Conservation (phyloP, 2,113 vertebrate species). For the Albula goreensis region DNA sequence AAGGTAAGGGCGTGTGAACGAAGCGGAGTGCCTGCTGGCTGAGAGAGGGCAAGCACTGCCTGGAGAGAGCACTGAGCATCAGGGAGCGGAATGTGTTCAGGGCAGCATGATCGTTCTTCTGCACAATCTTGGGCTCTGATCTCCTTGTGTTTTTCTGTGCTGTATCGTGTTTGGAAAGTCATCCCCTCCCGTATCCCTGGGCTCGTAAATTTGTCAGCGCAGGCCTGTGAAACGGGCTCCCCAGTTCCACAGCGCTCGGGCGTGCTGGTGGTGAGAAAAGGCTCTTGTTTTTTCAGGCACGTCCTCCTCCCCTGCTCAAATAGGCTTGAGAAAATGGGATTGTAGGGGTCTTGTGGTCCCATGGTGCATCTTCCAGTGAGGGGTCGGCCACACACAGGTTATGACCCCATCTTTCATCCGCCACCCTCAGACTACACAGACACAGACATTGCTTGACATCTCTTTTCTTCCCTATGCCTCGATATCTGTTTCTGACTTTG, state of each 20-base stretch:
- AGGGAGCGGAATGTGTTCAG: not conserved
- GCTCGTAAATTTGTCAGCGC: conserved; percentile 75
- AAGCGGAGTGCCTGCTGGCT: conserved; percentile 10
- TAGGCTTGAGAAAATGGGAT: conserved; percentile 55
- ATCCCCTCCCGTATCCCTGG: conserved; percentile 44
- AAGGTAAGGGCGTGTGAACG: conserved; percentile 14
- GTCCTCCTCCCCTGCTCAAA: conserved; percentile 71
- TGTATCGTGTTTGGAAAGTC: conserved; percentile 63
- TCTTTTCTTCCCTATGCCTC: not conserved
- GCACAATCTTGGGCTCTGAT: conserved; percentile 39
- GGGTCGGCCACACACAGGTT: not conserved
- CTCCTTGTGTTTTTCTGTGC: conserved; percentile 55
- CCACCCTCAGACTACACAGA: conserved; percentile 1
- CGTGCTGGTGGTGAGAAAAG: conserved; percentile 65
- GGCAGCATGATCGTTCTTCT: not conserved
- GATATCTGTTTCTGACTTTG: conserved; percentile 18
- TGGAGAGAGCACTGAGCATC: not conserved
- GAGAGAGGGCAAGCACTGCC: not conserved
- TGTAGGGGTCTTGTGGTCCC: conserved; percentile 52
- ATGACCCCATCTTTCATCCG: conserved; percentile 22
- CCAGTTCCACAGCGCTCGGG: conserved; percentile 75
- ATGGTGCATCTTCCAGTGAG: conserved; percentile 5
- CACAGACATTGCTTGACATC: not conserved
- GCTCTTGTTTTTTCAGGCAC: conserved; percentile 84
- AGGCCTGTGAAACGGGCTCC: conserved; percentile 61